Evolutionary conservation across 2,113 vertebrate species (phyloP).

Genomic region (Pollimyrus isidori): DNA sequence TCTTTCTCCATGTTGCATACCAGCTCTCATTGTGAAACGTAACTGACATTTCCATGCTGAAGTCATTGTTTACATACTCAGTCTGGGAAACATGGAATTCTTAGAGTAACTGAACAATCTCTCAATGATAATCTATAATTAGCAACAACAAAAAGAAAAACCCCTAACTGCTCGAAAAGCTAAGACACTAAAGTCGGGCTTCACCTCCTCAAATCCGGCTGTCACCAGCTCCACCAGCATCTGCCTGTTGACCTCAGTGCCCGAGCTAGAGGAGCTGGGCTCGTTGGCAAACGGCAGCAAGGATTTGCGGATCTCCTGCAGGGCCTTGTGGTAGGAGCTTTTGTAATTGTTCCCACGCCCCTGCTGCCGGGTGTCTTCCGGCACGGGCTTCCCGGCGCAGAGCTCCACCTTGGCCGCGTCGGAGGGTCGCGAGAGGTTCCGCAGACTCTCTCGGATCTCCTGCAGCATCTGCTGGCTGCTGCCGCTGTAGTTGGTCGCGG

Average conservation of each 20-base stretch:
- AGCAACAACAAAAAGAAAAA: background rate
- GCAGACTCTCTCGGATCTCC: conserved; percentile 92
- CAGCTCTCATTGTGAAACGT: background rate
- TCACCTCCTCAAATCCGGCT: conserved; percentile 88
- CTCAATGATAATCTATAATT: background rate
- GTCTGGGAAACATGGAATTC: background rate
- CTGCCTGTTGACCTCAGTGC: conserved; percentile 73
- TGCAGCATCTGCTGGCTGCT: conserved; percentile 95
- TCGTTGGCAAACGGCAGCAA: conserved; percentile 85
- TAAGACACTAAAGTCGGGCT: background rate
- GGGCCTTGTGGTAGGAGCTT: conserved; percentile 79
- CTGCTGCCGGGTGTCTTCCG: conserved; percentile 77
- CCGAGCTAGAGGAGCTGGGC: conserved; percentile 56
- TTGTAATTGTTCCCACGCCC: conserved; percentile 76
- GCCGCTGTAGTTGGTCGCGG: conserved; percentile 85
- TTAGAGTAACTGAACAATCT: background rate
- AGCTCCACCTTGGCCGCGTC: conserved; percentile 75
- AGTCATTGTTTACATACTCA: background rate
- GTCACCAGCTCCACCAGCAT: conserved; percentile 74
- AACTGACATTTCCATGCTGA: background rate
- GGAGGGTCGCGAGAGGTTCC: conserved; percentile 83
- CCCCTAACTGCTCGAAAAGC: background rate
- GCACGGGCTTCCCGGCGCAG: conserved; percentile 60
- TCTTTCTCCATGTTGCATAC: background rate
- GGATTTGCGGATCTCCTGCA: conserved; percentile 90